phyloP scores from a whole-genome alignment of 2,797 vertebrate genomes.

The Sebastes oblongus region DNA sequence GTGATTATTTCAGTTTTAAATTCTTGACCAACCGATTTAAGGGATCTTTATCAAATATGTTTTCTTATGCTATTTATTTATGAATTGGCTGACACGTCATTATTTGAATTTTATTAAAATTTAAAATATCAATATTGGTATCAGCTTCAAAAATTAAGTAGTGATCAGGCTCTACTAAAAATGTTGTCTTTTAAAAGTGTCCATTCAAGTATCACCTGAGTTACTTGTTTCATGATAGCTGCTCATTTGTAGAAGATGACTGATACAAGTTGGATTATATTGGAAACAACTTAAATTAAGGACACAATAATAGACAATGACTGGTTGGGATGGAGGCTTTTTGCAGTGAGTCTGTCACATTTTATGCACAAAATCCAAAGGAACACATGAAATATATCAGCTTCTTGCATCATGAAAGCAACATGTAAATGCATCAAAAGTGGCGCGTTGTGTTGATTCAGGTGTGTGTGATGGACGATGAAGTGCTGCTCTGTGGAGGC shows the following conservation, averaged over 20 bases:
- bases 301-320: neutral
- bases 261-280: neutral
- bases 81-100: neutral
- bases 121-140: neutral
- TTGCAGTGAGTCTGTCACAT: neutral
- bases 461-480: neutral
- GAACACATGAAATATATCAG: neutral
- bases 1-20: neutral
- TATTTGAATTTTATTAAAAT: neutral
- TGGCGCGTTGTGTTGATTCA: neutral
- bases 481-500: neutral
- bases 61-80: neutral
- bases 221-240: neutral
- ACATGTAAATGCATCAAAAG: neutral
- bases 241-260: neutral
- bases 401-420: neutral
- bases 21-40: neutral
- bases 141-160: neutral
- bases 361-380: neutral
- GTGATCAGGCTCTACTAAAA: neutral
- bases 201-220: neutral
- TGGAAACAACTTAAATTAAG: neutral
- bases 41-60: neutral
- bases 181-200: neutral
- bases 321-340: neutral